Evolutionary conservation across 1,140 invertebrate genomes (phyloP).

Genomic region (Leptopilina boulardi): DNA sequence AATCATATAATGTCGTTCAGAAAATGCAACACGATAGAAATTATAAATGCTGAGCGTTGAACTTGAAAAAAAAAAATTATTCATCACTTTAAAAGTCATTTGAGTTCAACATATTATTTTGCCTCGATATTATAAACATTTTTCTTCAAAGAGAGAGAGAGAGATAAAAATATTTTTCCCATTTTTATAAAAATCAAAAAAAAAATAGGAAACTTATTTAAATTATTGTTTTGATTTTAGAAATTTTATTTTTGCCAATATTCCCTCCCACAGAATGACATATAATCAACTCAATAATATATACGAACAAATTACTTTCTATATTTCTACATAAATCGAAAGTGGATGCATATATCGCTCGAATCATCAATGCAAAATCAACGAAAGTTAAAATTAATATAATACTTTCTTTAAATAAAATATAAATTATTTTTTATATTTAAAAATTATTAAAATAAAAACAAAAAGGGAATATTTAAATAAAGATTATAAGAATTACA

Average conservation of each 20-base stretch:
- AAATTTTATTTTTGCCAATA: neutral
- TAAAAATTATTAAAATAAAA: too few species aligned
- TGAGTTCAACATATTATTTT: neutral
- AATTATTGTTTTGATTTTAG: neutral
- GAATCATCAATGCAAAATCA: too few species aligned
- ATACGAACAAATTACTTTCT: conserved; percentile 21
- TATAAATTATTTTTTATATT: too few species aligned
- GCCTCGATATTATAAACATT: too few species aligned
- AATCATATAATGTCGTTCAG: neutral
- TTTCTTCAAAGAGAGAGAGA: too few species aligned
- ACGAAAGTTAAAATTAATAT: too few species aligned
- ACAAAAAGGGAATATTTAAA: neutral
- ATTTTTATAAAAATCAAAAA: too few species aligned
- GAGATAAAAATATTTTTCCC: too few species aligned
- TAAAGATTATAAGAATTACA: too few species aligned
- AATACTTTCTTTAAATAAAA: too few species aligned
- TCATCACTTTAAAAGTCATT: neutral
- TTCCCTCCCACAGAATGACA: neutral
- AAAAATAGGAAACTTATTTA: too few species aligned
- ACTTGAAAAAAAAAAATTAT: neutral
- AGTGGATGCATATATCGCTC: neutral
- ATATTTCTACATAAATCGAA: neutral
- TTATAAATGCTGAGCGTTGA: conserved; percentile 1
- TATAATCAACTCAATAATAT: conserved; percentile 22
- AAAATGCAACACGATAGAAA: neutral